Base-by-base conservation (phyloP, 2,797 vertebrate species). In the Epinephelus malabaricus region DNA sequence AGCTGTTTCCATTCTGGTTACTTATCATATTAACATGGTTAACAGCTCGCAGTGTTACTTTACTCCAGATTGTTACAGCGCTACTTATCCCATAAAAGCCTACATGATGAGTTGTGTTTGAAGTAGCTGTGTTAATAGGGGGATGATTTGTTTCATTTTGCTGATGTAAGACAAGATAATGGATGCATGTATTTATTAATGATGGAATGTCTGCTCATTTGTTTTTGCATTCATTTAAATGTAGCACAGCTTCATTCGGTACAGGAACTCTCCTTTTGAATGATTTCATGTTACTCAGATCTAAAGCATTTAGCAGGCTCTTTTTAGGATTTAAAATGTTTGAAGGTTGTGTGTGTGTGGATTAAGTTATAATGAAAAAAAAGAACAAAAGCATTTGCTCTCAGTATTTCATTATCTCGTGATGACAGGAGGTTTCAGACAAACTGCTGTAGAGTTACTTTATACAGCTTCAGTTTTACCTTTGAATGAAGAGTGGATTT, bases 151-250 rank as follows among this genome's bases (percentile, higher is more conserved):
- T 86, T 85, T 89, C 62, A 76, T 90, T 88, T 88, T 80, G 71
- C 80, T 81, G 69, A 87, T 83, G 80, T 87, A 86, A 89, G 72
- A 84, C 79, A 76, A 77, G 62, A 70, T 82, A 89, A 86, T 84
- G 86, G 88, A 91, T 92, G 89, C 92, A 93, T 94, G 93, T 95
- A 95, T 95, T 94, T 94, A 95, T 95, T 94, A 90, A 90, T 90
- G 79, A 90, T 89, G 91, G 88, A 91, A 91, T 95, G 90, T 92
- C 71, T 86, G 86, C 88, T 90, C 73, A 76, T 72, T 73, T 83
- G 78, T 82, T 83, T 30, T 74, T 69, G 58, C 80, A 69, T 85
- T 73, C 2, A 40, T 74, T 86, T 65, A 79, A 80, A 86, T 79
- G 82, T 87, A 87, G 79, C 78, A 84, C 72, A 66, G 59, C 62